Base-by-base conservation (phyloP, 2,797 vertebrate species). In the Kryptolebias ocellatus region DNA sequence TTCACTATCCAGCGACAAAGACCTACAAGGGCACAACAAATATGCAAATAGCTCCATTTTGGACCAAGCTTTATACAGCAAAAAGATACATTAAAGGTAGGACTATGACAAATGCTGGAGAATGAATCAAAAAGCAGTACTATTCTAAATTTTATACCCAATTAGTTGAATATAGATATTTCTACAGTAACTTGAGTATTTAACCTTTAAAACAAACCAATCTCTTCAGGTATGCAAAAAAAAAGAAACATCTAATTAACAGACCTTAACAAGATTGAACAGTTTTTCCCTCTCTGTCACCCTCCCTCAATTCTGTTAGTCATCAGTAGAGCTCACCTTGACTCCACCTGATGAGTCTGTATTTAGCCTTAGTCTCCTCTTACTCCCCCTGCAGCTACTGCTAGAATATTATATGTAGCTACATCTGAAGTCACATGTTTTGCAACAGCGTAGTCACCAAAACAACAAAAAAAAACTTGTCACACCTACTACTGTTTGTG, bases 391-490 rank as follows among this genome's bases (percentile, higher is more conserved):
- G 17, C 4, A 34, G 39, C 4, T 17, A 12, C n/a, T 49, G 20
- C 47, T 18, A 42, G 1, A 53, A 47, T 49, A 39, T 42, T 34
- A 17, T 8, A 11, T 12, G n/a, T 20, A 29, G 34, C 12, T 18
- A 45, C n/a, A 57, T 58, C 53, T 28, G 24, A 68, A 37, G 17
- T 2, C 3, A 50, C 15, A 29, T 54, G 16, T 28, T 59, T 45
- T 61, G 37, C 34, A 52, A 52, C 29, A 46, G 1, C 11, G 27
- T 46, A 1, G 0, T 28, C 20, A 61, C 29, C n/a, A 45, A 55
- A 61, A 72, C 44, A 42, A 31, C 27, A 60, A 60, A 12, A 45
- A 56, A 4, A 1, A n/a, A 16, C 42, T 49, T 44, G 44, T 50
- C 46, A 67, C 17, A 45, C 49, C 44, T 20, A 44, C 52, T 53